phyloP scores from a whole-genome alignment of 1,140 invertebrate genomes.

The Hermetia illucens region DNA sequence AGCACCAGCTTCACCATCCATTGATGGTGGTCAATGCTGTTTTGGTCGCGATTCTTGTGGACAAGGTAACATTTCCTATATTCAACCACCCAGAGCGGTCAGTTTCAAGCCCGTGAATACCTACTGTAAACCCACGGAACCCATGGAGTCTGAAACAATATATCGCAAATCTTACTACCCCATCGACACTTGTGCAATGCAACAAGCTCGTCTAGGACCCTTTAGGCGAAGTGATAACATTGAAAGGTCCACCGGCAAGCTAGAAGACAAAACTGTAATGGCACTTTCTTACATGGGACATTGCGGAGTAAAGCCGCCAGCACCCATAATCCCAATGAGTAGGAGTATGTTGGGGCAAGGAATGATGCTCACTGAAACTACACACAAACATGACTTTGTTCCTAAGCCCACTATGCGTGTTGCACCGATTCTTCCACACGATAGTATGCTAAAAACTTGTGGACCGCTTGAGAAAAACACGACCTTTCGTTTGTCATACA shows the following conservation, averaged over 20 bases:
- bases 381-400: slow-evolving; percentile 57
- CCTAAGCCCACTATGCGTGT: slow-evolving; percentile 41
- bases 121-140: slow-evolving; percentile 34
- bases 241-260: slow-evolving; percentile 22
- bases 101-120: slow-evolving; percentile 35
- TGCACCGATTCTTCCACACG: slow-evolving; percentile 34
- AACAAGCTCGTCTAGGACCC: slow-evolving; percentile 15
- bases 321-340: slow-evolving; percentile 20
- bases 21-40: too few relatives aligned
- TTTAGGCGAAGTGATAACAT: slow-evolving; percentile 28
- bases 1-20: too few relatives aligned
- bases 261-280: slow-evolving; percentile 35
- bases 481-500: slow-evolving; percentile 35
- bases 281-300: slow-evolving; percentile 39
- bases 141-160: slow-evolving; percentile 39
- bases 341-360: slow-evolving; percentile 36
- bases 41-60: too few relatives aligned
- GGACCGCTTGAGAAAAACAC: slow-evolving; percentile 37
- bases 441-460: slow-evolving; percentile 35
- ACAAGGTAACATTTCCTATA: too few relatives aligned
- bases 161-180: slow-evolving; percentile 42
- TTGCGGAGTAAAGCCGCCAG: slow-evolving; percentile 26
- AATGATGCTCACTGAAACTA: slow-evolving; percentile 53
- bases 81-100: slow-evolving; percentile 37
- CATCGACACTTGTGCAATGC: slow-evolving; percentile 16